phyloP scores from a whole-genome alignment of 2,113 vertebrate genomes.

The Verasper variegatus region DNA sequence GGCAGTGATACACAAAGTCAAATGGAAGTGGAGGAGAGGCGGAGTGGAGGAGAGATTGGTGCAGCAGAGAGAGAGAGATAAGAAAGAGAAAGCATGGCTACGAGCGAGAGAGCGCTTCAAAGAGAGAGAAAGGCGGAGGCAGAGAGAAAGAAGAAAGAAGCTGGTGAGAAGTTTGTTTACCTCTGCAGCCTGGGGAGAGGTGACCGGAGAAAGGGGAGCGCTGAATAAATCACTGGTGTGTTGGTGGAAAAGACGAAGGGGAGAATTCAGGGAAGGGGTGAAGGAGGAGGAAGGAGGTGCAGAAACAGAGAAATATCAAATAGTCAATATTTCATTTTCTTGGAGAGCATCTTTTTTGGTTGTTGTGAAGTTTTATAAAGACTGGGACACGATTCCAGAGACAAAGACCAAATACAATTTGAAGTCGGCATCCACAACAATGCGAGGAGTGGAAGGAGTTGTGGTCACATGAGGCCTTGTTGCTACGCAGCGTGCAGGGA shows the following conservation, averaged over 20 bases:
- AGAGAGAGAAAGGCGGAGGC: conserved; percentile 1
- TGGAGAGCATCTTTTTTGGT: neutral
- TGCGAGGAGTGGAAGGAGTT: conserved; percentile 15
- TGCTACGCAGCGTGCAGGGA: conserved; percentile 62
- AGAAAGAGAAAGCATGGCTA: neutral
- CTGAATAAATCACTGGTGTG: conserved; percentile 5
- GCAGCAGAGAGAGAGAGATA: neutral
- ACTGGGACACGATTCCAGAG: neutral
- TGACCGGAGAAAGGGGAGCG: neutral
- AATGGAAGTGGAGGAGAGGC: neutral
- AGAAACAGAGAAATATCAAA: neutral
- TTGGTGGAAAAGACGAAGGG: neutral
- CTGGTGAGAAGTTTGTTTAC: conserved; percentile 7
- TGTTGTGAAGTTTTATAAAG: neutral
- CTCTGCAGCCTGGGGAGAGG: neutral
- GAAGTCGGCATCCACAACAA: conserved; percentile 1
- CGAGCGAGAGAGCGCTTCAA: conserved; percentile 9
- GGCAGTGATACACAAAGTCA: neutral
- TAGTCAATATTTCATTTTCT: no score
- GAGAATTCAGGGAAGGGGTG: neutral
- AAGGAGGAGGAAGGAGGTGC: neutral
- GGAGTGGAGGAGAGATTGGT: neutral
- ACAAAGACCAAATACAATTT: neutral
- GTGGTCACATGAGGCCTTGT: conserved; percentile 61
- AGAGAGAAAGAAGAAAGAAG: neutral